phyloP scores from a whole-genome alignment of 2,113 vertebrate species.

The Perca flavescens region DNA sequence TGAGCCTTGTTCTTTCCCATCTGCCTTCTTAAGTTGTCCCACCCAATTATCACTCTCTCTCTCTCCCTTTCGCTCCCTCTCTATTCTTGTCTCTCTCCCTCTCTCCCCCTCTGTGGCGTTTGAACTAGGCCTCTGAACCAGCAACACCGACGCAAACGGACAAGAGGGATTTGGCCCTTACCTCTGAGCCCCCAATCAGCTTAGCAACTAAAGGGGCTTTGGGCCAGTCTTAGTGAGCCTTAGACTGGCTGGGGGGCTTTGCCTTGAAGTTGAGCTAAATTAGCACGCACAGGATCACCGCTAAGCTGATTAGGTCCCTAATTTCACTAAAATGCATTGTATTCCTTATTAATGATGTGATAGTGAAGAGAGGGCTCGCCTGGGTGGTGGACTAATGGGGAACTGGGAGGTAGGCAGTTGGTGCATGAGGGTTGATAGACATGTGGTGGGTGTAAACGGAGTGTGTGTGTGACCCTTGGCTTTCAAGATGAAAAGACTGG shows the following conservation, averaged over 20 bases:
- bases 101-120: slow-evolving; percentile 61
- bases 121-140: slow-evolving; percentile 85
- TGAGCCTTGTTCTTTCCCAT: slow-evolving; percentile 44
- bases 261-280: slow-evolving; percentile 86
- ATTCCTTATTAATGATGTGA: slow-evolving; percentile 86
- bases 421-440: slow-evolving; percentile 56
- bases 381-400: slow-evolving; percentile 72
- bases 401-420: slow-evolving; percentile 36
- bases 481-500: slow-evolving; percentile 54
- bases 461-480: slow-evolving; percentile 61
- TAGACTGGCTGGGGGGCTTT: slow-evolving; percentile 75
- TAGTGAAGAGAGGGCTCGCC: slow-evolving; percentile 74
- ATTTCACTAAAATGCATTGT: slow-evolving; percentile 85
- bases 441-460: slow-evolving; percentile 58
- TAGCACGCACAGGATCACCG: slow-evolving; percentile 83
- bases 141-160: slow-evolving; percentile 79
- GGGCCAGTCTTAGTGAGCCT: slow-evolving; percentile 74
- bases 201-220: slow-evolving; percentile 80
- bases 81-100: slow-evolving; percentile 39
- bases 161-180: slow-evolving; percentile 81
- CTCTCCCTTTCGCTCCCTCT: slow-evolving; percentile 37
- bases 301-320: slow-evolving; percentile 83
- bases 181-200: slow-evolving; percentile 81
- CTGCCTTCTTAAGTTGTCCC: slow-evolving; percentile 67
- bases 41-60: slow-evolving; percentile 33